Percentiles rank a stretch among this genome's conserved stretches.
Conservation (phyloP, 1,140 invertebrate genomes). For the Halictus rubicundus region DNA sequence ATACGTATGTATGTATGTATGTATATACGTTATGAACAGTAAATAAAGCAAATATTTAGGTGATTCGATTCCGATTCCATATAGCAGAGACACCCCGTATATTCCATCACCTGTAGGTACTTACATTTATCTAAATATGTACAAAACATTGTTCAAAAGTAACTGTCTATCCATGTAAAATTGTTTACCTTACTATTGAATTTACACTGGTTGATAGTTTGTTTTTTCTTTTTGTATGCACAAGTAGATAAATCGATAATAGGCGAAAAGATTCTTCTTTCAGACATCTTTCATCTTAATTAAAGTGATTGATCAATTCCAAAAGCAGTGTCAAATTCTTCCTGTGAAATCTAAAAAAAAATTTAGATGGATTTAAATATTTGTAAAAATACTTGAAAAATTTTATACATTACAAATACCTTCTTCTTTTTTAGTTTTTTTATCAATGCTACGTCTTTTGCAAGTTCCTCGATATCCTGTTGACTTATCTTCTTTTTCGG, state of each 20-base stretch:
- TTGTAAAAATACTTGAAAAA: constrained; percentile 23
- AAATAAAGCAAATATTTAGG: too few species aligned
- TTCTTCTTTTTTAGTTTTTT: constrained; percentile 96
- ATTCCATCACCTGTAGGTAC: not conserved
- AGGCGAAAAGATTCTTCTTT: not conserved
- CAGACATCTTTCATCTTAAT: not conserved
- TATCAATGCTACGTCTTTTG: constrained; percentile 90
- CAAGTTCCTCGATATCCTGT: constrained; percentile 92
- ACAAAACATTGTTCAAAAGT: not conserved
- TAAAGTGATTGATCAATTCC: constrained; percentile 45
- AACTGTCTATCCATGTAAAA: not conserved
- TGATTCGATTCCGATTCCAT: too few species aligned
- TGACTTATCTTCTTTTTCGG: constrained; percentile 83
- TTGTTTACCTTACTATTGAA: constrained; percentile 1
- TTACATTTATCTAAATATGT: not conserved
- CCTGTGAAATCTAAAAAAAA: constrained; percentile 76
- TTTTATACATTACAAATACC: constrained; percentile 59
- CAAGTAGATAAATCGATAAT: constrained; percentile 13
- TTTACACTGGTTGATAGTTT: not conserved
- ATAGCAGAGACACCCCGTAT: not conserved
- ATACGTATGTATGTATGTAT: too few species aligned
- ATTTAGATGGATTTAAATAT: constrained; percentile 13
- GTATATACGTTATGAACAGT: too few species aligned
- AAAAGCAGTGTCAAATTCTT: constrained; percentile 77
- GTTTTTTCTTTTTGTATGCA: not conserved